Evolutionary conservation across 1,140 invertebrate species (phyloP).

Genomic region (Laupala kohalensis): DNA sequence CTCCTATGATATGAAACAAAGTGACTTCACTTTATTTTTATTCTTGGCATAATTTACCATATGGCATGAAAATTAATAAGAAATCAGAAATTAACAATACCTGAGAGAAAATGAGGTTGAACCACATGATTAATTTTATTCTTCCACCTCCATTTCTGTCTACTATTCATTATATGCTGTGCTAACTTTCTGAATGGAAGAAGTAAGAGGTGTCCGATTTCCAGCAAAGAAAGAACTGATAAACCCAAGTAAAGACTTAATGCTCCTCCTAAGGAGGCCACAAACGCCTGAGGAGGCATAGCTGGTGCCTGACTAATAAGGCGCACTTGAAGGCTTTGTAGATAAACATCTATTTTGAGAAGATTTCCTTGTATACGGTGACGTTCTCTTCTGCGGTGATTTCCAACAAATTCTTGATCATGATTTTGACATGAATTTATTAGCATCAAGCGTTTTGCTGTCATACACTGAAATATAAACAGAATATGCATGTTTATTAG

Average conservation of each 20-base stretch:
- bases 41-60: no score
- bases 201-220: no score
- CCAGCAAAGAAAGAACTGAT: slow-evolving; percentile 11
- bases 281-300: slow-evolving; percentile 7
- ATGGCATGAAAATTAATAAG: no score
- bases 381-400: neutral
- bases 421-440: neutral
- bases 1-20: no score
- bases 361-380: slow-evolving; percentile 8
- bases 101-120: no score
- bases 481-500: no score
- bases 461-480: slow-evolving; percentile 1
- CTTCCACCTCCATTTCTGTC: no score
- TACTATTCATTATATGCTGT: no score
- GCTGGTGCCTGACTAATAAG: slow-evolving; percentile 13
- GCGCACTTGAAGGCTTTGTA: slow-evolving; percentile 12
- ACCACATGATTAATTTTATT: no score
- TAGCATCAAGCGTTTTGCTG: neutral
- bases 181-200: no score
- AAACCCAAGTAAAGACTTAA: slow-evolving; percentile 12
- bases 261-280: slow-evolving; percentile 11
- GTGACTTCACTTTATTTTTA: no score
- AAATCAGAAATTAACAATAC: no score
- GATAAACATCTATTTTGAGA: slow-evolving; percentile 14
- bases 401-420: neutral